Evolutionary conservation across 1,140 invertebrate genomes (phyloP).

Genomic region (Drosophila mojavensis): DNA sequence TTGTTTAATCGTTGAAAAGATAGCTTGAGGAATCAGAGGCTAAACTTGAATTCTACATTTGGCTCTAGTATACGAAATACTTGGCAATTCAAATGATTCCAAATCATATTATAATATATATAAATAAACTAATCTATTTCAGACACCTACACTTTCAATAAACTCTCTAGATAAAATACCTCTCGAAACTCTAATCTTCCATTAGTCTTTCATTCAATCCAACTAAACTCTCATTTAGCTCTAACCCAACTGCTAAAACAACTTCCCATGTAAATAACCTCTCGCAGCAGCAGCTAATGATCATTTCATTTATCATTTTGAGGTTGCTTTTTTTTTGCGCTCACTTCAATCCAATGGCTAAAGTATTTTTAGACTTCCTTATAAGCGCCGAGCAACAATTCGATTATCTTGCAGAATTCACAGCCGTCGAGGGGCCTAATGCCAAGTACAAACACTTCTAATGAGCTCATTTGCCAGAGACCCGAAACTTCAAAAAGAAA

Average conservation of each 20-base stretch:
- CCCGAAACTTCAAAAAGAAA: not conserved
- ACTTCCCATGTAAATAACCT: not conserved
- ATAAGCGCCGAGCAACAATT: conserved; percentile 21
- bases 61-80: too few relatives aligned
- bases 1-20: too few relatives aligned
- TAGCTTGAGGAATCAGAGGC: too few relatives aligned
- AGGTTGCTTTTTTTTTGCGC: conserved; percentile 4
- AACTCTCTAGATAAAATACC: too few relatives aligned
- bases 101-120: too few relatives aligned
- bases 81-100: too few relatives aligned
- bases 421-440: conserved; percentile 6
- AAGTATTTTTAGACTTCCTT: conserved; percentile 31
- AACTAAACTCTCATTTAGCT: too few relatives aligned
- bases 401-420: conserved; percentile 27
- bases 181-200: too few relatives aligned
- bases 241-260: not conserved
- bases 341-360: conserved; percentile 6
- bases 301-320: not conserved
- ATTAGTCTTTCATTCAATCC: too few relatives aligned
- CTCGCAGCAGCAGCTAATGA: not conserved
- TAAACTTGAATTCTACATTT: too few relatives aligned
- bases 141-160: too few relatives aligned
- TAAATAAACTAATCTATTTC: too few relatives aligned
- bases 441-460: conserved; percentile 37
- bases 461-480: conserved; percentile 43